Percentiles rank a stretch among this genome's conserved stretches.
Evolutionary conservation across 2,888 invertebrate species (phyloP).

Genomic region (Drosophila mulleri): DNA sequence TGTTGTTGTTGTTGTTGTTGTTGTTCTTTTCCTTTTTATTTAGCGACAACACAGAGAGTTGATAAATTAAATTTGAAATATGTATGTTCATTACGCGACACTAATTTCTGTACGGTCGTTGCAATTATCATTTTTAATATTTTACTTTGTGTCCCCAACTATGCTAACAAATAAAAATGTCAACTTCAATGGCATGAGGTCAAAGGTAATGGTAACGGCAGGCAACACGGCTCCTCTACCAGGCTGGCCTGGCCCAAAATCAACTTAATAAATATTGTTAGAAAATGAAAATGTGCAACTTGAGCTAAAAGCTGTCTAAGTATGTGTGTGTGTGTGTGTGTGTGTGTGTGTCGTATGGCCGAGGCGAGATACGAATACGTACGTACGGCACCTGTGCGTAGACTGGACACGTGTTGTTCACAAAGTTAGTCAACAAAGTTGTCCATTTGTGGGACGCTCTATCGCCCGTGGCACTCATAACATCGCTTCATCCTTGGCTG

Average conservation of each 20-base stretch:
- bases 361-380: slow-evolving; percentile 2
- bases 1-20: neutral
- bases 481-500: slow-evolving; percentile 16
- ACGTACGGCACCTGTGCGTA: slow-evolving; percentile 63
- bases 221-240: neutral
- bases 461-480: slow-evolving; percentile 41
- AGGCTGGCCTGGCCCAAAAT: slow-evolving; percentile 38
- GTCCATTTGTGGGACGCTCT: slow-evolving; percentile 44
- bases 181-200: slow-evolving; percentile 33
- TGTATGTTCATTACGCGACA: slow-evolving; percentile 61
- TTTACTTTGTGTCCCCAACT: slow-evolving; percentile 17
- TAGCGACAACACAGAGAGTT: slow-evolving; percentile 19
- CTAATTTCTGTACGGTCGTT: slow-evolving; percentile 52
- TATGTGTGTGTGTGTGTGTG: neutral
- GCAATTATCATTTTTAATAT: slow-evolving; percentile 69
- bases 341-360: neutral
- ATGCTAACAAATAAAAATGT: slow-evolving; percentile 59
- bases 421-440: slow-evolving; percentile 76
- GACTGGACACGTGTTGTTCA: slow-evolving; percentile 62
- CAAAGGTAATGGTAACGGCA: slow-evolving; percentile 10
- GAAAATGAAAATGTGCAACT: slow-evolving; percentile 69
- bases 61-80: slow-evolving; percentile 69
- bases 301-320: slow-evolving; percentile 31
- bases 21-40: slow-evolving; percentile 12
- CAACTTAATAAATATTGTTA: slow-evolving; percentile 73